Evolutionary conservation across 2,888 invertebrate genomes (phyloP).

Genomic region (Ornithoptera priamus): DNA sequence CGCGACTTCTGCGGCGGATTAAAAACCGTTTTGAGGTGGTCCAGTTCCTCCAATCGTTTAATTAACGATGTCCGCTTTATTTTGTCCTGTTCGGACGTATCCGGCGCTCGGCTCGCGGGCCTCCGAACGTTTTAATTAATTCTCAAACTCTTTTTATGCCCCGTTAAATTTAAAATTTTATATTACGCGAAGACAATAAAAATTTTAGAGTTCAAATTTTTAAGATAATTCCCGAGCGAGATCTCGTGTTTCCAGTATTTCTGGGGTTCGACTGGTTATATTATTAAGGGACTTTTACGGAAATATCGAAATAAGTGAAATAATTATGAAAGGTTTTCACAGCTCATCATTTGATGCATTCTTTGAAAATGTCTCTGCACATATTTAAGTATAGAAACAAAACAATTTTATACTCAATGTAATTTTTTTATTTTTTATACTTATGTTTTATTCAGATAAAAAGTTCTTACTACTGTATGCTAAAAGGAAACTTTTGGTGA

Average conservation of each 20-base stretch:
- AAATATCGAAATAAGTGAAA: no score
- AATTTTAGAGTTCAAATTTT: background rate
- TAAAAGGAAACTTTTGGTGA: no score
- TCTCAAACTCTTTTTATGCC: slow-evolving; percentile 1
- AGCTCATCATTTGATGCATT: no score
- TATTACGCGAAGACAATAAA: background rate
- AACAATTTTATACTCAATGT: no score
- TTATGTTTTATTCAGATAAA: no score
- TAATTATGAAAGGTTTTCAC: no score
- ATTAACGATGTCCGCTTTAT: slow-evolving; percentile 24
- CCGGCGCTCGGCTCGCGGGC: slow-evolving; percentile 3
- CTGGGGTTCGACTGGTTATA: background rate
- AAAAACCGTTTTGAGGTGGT: slow-evolving; percentile 21
- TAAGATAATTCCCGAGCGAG: background rate
- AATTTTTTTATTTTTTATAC: no score
- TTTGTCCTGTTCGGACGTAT: slow-evolving; percentile 11
- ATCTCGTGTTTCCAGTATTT: background rate
- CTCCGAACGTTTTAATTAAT: slow-evolving; percentile 11
- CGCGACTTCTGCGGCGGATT: slow-evolving; percentile 28
- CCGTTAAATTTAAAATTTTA: background rate
- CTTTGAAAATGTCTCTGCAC: no score
- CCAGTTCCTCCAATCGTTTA: slow-evolving; percentile 21
- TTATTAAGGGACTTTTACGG: background rate
- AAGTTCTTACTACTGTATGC: no score
- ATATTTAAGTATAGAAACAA: no score